Base-by-base conservation (phyloP, 2,113 vertebrate species). In the Promerops cafer region DNA sequence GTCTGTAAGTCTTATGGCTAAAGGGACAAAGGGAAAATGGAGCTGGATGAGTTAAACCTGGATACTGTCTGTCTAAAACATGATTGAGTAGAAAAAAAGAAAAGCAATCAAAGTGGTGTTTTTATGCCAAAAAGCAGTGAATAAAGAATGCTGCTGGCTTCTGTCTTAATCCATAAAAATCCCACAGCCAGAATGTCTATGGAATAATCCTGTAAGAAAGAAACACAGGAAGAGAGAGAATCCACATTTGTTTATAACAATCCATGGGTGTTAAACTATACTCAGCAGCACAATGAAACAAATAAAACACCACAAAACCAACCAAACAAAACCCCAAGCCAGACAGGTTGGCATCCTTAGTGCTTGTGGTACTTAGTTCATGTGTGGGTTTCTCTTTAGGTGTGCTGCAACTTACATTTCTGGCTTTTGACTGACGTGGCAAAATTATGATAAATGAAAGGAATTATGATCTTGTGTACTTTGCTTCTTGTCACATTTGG, bases 121-220 rank as follows among this genome's bases (percentile, higher is more conserved):
- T 95, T 87, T 79, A 89, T 89, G 86, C 86, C 88, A 94, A 86
- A 93, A 90, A 90, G 64, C 40, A 53, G 71, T 2, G 16, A 88
- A 83, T 86, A 90, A 89, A 76, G 79, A 66, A 88, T 57, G 47
- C 53, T 93, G 33, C 64, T 92, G 83, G 76, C 76, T 95, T 96
- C 82, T 92, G 47, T 93, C 87, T 96, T 93, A 96, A 96, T 94
- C 94, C 88, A 87, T 82, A 93, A 88, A 93, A 96, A 87, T 92
- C 72, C 72, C 44, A 42, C 72, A 78, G 76, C n/a, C 7, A 0
- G 83, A 87, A 92, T 92, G 60, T 89, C 72, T 90, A 27, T 92
- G 71, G 69, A 95, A 42, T 93, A 95, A 86, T 95, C 83, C 72
- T 93, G 24, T 75, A 60, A 68, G 80, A 93, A 94, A 93, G 88